Evolutionary conservation across 2,888 invertebrate genomes (phyloP), one percentile per base, ranked within the genome.

Genomic region (Doris montereyensis): DNA sequence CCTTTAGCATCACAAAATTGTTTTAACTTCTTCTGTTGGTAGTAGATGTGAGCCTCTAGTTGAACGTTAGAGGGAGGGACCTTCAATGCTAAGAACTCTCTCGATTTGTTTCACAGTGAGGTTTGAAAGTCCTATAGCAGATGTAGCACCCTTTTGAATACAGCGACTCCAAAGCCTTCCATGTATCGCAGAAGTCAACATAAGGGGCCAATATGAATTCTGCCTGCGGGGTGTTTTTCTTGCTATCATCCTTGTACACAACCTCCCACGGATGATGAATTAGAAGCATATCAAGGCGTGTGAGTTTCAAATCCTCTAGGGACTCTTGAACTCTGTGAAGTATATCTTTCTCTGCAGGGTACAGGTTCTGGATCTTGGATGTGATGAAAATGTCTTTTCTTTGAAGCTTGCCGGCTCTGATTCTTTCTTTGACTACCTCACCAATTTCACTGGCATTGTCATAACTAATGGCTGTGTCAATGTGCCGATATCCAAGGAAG

Each of bases 211-310:
- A 81, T 3, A 80, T 77, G 3, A 81, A 71, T 10, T 84, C 86
- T 0, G 83, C 79, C 26, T 65, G 52, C 21, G 81, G 76, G 0
- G 72, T 1, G 1, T 84, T 84, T 24, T 81, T 83, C 0, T 82
- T 41, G 1, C 86, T 85, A 62, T 85, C 83, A 0, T 83, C 85
- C 17, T 65, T 81, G 74, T 87, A 86, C n/a, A 80, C 81, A 35
- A 81, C 41, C 0, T 85, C 86, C 86, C 87, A 88, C 1, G 89
- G 89, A 34, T 83, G 77, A 76, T 89, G 89, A 65, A 89, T 85
- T 21, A 89, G 78, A 28, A 87, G 74, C 81, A 88, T 80, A 80
- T 89, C 88, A 3, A 88, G 76, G 76, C 86, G 86, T n/a, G 65
- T 82, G 13, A 82, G 80, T 58, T 83, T 83, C 21, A 89, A 79